Evolutionary conservation across 2,888 invertebrate genomes (phyloP), one percentile per base, ranked within the genome.

Genomic region (Beris morrisii): DNA sequence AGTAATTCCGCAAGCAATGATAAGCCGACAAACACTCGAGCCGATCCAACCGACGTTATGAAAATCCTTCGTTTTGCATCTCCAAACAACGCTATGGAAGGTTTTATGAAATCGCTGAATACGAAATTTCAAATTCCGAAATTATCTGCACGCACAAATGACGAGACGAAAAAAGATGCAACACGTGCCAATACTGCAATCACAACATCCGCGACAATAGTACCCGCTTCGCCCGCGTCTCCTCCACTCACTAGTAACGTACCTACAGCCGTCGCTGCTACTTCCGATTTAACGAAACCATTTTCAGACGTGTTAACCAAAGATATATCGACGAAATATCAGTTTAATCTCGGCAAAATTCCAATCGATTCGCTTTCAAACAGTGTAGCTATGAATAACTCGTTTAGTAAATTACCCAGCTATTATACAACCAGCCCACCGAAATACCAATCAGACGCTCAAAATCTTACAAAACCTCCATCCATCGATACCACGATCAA

Each of bases 71-170:
- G 80, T 65, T 78, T 84, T 64, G 81, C 82, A 2, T 86, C 86
- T 56, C 77, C 81, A 3, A 82, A 82, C 4, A 82, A 86, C 77
- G 86, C 88, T 15, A 86, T 90, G 74, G 91, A 91, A 74, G 89
- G 91, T 9, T 82, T 91, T 65, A 90, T 90, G 73, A 92, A 92
- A 74, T 88, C 90, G 9, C 79, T 90, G 44, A 89, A 93, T 73
- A 88, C 88, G 65, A 93, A 91, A 75, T 93, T 92, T 81, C 93
- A 93, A 82, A 93, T 93, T 74, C 93, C 93, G 0, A 93, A 93
- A 80, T 78, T 93, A 67, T 89, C 89, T 0, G 88, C 88, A 4
- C 76, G 84, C 44, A 71, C 75, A 57, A 69, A 61, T 28, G 65
- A 59, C 15, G 69, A 69, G 44, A 69, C 69, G 66, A 69, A 69